These are phyloP conservation scores for Caenorhabditis sp. DNA, from an alignment of 2,888 invertebrate genomes.

Conservation along the genomic window DNA sequence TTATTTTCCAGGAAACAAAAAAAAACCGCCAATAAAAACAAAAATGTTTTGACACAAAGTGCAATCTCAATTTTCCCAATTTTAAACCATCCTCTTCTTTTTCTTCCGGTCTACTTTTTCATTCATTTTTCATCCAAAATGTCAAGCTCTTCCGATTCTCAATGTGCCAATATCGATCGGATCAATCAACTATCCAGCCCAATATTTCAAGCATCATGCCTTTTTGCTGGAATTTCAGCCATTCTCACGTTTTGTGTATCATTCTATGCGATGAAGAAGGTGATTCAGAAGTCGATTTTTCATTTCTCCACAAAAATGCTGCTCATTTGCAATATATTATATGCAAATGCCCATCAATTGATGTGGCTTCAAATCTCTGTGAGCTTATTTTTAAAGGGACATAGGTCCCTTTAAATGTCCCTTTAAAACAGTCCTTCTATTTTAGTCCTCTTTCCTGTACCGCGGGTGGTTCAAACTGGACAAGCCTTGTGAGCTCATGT, in stretches of 20 bases:
- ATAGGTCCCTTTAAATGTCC: no score
- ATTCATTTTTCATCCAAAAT: no score
- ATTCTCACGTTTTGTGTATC: background rate
- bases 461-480: background rate
- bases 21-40: no score
- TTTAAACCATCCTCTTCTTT: no score
- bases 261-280: background rate
- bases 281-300: background rate
- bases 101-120: no score
- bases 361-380: background rate
- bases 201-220: background rate
- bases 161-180: background rate
- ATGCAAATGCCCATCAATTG: background rate
- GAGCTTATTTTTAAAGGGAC: background rate
- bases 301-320: background rate
- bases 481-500: constrained; percentile 1
- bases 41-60: no score
- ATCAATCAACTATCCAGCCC: background rate
- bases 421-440: background rate
- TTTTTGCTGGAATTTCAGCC: background rate
- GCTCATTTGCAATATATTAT: background rate
- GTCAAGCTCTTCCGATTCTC: background rate
- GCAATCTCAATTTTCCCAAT: no score
- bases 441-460: background rate
- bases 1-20: no score